These are phyloP conservation scores for Notodonta dromedarius DNA, from an alignment of 2,888 invertebrate genomes.

Conservation along the genomic window DNA sequence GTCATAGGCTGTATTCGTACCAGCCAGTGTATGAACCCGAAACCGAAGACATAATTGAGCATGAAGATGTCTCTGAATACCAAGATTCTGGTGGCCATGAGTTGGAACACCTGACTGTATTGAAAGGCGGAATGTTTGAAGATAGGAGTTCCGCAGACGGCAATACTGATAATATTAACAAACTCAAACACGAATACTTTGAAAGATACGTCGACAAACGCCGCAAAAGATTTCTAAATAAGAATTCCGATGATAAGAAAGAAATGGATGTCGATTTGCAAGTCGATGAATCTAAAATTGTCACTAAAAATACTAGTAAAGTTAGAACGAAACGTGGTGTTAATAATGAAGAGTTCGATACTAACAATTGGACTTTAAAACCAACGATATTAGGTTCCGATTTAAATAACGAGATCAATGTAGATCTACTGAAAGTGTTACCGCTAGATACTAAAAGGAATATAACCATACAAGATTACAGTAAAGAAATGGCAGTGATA, in stretches of 20 bases:
- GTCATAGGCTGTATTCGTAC: slow-evolving; percentile 74
- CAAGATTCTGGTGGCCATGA: slow-evolving; percentile 62
- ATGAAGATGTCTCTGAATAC: slow-evolving; percentile 65
- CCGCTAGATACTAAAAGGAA: slow-evolving; percentile 52
- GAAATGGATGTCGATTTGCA: slow-evolving; percentile 53
- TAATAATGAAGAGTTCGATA: slow-evolving; percentile 56
- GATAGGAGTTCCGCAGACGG: slow-evolving; percentile 49
- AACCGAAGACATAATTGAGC: slow-evolving; percentile 62
- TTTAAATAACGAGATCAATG: slow-evolving; percentile 53
- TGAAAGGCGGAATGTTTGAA: slow-evolving; percentile 74
- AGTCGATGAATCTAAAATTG: slow-evolving; percentile 46
- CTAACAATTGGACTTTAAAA: slow-evolving; percentile 53
- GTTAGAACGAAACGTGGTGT: slow-evolving; percentile 61
- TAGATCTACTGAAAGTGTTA: slow-evolving; percentile 66
- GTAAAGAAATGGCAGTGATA: slow-evolving; percentile 64
- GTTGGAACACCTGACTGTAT: slow-evolving; percentile 64
- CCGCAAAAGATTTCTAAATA: slow-evolving; percentile 68
- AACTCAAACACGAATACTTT: slow-evolving; percentile 76
- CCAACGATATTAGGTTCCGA: slow-evolving; percentile 44
- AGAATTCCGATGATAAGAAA: slow-evolving; percentile 51
- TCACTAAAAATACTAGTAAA: slow-evolving; percentile 37
- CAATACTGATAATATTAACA: slow-evolving; percentile 64
- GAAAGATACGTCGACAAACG: slow-evolving; percentile 75
- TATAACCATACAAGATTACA: slow-evolving; percentile 34
- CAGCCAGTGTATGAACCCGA: slow-evolving; percentile 80